phyloP scores from a whole-genome alignment of 1,140 invertebrate genomes.

The Diuraphis noxia region DNA sequence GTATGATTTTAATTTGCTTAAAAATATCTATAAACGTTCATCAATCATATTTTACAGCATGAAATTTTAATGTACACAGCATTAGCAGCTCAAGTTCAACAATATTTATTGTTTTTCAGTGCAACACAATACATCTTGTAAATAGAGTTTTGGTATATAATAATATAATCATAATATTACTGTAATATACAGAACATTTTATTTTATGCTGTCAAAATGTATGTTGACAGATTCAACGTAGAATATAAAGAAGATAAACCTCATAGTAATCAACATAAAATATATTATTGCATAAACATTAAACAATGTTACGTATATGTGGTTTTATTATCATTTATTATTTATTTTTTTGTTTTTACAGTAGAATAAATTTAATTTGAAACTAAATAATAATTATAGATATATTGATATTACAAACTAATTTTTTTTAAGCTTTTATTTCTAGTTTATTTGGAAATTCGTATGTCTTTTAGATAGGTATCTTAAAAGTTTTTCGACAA shows the following conservation, averaged over 20 bases:
- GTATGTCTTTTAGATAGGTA: neutral
- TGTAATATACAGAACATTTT: neutral
- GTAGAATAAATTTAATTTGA: neutral
- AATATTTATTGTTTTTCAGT: neutral
- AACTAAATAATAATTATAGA: neutral
- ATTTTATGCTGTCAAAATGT: neutral
- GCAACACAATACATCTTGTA: neutral
- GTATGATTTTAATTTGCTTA: neutral
- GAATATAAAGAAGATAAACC: too few relatives aligned
- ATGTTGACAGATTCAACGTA: neutral
- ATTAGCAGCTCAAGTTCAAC: neutral
- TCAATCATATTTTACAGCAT: neutral
- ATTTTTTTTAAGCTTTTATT: neutral
- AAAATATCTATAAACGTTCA: neutral
- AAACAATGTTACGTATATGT: neutral
- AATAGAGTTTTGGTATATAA: neutral
- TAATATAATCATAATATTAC: neutral
- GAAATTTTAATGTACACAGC: neutral
- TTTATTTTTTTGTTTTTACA: too few relatives aligned
- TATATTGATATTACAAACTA: neutral
- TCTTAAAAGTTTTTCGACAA: neutral
- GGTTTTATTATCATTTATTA: neutral
- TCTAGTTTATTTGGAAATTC: neutral
- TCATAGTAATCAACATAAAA: too few relatives aligned
- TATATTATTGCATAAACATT: neutral